Percentiles rank a stretch among this genome's conserved stretches.
Conservation (phyloP, 2,888 invertebrate genomes). For the Eupithecia tripunctaria region DNA sequence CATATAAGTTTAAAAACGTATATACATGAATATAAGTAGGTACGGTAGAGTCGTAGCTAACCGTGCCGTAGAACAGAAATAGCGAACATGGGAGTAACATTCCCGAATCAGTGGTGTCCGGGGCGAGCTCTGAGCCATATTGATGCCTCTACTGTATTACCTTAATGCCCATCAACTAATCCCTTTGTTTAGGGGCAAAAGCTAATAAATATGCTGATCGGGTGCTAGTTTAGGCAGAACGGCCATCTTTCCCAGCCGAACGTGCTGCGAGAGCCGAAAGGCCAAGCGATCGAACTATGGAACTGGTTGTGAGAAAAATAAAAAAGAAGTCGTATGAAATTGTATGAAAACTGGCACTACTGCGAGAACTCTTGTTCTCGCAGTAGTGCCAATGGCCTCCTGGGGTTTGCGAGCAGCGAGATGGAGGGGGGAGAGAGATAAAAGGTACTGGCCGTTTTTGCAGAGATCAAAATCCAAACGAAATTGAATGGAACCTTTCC, state of each 20-base stretch:
- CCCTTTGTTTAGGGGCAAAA: background rate
- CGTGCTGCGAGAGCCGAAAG: background rate
- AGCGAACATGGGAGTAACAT: background rate
- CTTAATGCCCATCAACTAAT: slow-evolving; percentile 3
- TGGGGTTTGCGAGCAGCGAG: too few relatives aligned
- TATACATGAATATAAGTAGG: too few relatives aligned
- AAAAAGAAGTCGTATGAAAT: background rate
- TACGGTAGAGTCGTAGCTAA: too few relatives aligned
- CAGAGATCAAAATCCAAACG: background rate
- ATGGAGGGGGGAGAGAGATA: background rate
- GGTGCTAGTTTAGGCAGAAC: background rate
- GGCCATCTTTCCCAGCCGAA: background rate
- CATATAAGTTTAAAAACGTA: too few relatives aligned
- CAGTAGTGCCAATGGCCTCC: too few relatives aligned
- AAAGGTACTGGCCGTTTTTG: background rate
- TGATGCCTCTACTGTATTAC: background rate
- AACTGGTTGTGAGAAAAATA: background rate
- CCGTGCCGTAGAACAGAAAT: background rate
- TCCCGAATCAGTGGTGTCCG: background rate
- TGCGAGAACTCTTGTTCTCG: too few relatives aligned
- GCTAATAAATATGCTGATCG: background rate
- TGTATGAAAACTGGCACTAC: too few relatives aligned
- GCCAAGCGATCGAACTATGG: background rate
- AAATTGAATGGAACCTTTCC: background rate
- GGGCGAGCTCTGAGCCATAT: background rate